A percentile compares a stretch with the other conserved stretches of the same genome.
phyloP scores from a whole-genome alignment of 2,888 invertebrate genomes.

The Folsomia manolachei region DNA sequence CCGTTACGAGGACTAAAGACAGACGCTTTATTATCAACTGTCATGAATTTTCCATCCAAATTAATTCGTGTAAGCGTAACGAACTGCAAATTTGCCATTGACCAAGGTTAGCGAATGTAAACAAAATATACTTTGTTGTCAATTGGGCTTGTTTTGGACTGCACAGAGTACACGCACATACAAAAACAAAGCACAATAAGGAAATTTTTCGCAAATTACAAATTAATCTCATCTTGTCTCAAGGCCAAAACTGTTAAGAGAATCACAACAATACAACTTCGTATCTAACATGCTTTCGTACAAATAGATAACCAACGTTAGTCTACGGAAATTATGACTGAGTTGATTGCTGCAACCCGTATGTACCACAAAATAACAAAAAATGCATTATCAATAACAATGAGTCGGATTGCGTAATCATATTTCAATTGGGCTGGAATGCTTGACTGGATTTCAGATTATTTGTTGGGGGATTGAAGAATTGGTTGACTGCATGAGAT shows the following conservation, averaged over 20 bases:
- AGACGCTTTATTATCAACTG: not conserved
- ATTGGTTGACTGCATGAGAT: too few species aligned
- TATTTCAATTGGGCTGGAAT: too few species aligned
- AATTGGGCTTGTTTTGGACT: too few species aligned
- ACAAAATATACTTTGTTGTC: not conserved
- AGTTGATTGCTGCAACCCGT: too few species aligned
- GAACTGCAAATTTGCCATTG: not conserved
- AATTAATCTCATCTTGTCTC: not conserved
- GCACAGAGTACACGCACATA: not conserved
- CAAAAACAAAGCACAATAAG: not conserved
- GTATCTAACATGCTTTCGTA: not conserved
- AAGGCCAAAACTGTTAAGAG: not conserved
- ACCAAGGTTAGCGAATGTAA: not conserved
- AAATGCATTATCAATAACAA: too few species aligned
- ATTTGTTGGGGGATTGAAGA: too few species aligned
- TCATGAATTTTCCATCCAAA: not conserved
- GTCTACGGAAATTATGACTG: too few species aligned
- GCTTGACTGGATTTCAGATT: too few species aligned
- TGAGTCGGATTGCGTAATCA: too few species aligned
- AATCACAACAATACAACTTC: not conserved
- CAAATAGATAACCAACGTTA: too few species aligned
- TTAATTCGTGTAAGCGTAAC: not conserved
- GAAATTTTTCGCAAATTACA: not conserved
- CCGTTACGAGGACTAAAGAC: not conserved
- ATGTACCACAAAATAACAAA: too few species aligned